These are phyloP conservation scores for Hippocampus mohnikei DNA, from an alignment of 2,113 vertebrate genomes.

Conservation along the genomic window DNA sequence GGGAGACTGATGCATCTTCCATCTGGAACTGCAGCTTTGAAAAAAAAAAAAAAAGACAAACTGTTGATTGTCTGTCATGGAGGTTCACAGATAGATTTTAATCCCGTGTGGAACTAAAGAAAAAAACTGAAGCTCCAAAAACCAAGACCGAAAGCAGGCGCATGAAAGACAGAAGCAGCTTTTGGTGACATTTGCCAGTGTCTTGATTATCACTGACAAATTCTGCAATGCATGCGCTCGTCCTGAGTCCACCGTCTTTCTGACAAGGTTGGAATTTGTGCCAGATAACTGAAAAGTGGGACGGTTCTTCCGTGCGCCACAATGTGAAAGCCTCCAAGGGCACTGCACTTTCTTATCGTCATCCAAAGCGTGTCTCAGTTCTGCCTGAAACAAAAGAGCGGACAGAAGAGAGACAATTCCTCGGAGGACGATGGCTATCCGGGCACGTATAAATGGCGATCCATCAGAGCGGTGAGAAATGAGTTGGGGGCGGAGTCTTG, in stretches of 20 bases:
- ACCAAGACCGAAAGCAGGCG: constrained; percentile 26
- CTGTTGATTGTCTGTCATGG: constrained; percentile 46
- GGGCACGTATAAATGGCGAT: background rate
- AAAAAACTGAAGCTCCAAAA: constrained; percentile 51
- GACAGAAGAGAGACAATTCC: background rate
- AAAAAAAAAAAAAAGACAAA: constrained; percentile 40
- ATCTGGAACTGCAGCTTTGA: constrained; percentile 40
- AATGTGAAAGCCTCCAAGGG: background rate
- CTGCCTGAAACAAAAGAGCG: background rate
- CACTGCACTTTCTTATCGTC: background rate
- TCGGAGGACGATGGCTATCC: background rate
- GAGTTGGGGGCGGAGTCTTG: background rate
- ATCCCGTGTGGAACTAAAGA: constrained; percentile 40
- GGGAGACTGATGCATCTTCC: constrained; percentile 60
- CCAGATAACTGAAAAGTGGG: background rate
- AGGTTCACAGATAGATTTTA: constrained; percentile 50
- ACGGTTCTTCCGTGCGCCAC: background rate
- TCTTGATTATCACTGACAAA: background rate
- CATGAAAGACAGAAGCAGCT: background rate
- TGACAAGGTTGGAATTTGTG: background rate
- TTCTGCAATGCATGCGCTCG: background rate
- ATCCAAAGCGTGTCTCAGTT: background rate
- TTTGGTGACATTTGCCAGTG: background rate
- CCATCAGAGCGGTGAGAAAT: background rate
- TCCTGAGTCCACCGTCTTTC: background rate